Conservation (phyloP, 2,797 vertebrate genomes). For the Microtus californicus region DNA sequence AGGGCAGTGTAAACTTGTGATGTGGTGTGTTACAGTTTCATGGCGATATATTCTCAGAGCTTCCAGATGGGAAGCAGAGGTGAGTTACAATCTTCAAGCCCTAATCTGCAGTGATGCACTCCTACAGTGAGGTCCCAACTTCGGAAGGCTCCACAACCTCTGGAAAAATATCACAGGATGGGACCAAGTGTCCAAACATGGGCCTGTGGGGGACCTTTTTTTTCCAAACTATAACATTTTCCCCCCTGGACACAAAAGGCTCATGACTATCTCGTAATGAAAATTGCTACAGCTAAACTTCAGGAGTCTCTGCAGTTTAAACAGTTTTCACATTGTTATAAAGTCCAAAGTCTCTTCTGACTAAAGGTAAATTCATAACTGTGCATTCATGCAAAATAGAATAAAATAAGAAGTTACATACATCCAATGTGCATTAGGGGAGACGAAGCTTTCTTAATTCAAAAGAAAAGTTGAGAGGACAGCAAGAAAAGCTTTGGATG, state of each 20-base stretch:
- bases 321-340: not conserved
- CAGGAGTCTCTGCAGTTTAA: not conserved
- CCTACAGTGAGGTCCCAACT: not conserved
- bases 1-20: not conserved
- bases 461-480: not conserved
- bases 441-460: not conserved
- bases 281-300: not conserved
- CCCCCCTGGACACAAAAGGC: not conserved
- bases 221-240: not conserved
- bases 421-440: not conserved
- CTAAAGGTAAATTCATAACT: not conserved
- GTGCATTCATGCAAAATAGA: not conserved
- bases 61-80: not conserved
- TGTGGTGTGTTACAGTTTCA: not conserved
- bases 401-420: not conserved
- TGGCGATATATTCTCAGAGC: not conserved
- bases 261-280: not conserved
- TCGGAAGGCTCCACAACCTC: not conserved
- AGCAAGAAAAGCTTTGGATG: not conserved
- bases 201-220: not conserved
- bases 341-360: not conserved
- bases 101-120: no score
- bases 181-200: not conserved
- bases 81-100: not conserved
- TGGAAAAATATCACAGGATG: not conserved